phyloP scores from a whole-genome alignment of 2,113 vertebrate genomes.

The Zapornia atra region DNA sequence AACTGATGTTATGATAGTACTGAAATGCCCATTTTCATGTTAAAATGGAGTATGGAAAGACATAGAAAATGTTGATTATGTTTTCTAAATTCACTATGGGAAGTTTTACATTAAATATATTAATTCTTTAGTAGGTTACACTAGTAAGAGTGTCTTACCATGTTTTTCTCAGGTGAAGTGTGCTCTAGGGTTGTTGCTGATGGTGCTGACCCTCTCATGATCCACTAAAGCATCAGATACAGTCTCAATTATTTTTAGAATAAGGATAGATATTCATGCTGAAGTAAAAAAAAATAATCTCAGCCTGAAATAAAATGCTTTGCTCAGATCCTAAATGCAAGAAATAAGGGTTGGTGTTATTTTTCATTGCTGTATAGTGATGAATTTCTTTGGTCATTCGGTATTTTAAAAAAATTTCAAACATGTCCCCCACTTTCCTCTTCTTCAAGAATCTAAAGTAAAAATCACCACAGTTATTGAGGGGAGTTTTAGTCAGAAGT shows the following conservation, averaged over 20 bases:
- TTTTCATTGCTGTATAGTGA: neutral
- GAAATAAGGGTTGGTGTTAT: neutral
- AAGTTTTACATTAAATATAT: neutral
- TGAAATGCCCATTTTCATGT: neutral
- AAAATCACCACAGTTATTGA: neutral
- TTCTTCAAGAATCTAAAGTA: neutral
- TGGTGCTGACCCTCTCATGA: neutral
- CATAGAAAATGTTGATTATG: neutral
- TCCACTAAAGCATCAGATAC: neutral
- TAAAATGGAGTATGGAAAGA: neutral
- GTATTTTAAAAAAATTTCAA: neutral
- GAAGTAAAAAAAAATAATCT: neutral
- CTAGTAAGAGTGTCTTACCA: neutral
- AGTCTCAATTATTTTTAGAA: neutral
- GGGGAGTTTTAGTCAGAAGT: neutral
- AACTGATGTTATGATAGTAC: neutral
- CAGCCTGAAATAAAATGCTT: neutral
- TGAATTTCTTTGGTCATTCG: neutral
- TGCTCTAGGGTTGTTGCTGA: neutral
- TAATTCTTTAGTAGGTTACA: neutral
- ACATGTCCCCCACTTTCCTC: fast-evolving
- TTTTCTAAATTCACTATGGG: neutral
- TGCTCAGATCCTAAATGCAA: neutral
- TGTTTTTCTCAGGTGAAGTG: neutral
- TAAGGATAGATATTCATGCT: fast-evolving